Evolutionary conservation across 2,888 invertebrate species (phyloP).

Genomic region (Agapostemon virescens): DNA sequence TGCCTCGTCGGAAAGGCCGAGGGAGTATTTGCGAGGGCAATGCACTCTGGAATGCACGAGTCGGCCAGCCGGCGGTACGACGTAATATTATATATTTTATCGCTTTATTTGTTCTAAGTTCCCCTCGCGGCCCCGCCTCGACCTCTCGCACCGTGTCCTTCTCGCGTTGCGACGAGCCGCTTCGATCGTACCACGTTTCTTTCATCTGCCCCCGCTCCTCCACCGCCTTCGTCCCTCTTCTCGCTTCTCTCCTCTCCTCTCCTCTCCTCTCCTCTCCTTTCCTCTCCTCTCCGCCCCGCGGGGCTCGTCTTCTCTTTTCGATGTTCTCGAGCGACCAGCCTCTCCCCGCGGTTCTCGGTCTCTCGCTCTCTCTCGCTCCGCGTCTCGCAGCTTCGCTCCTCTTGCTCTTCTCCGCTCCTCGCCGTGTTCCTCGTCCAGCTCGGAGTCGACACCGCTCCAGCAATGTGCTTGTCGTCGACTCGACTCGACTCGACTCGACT

Average conservation of each 20-base stretch:
- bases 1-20: conserved; percentile 68
- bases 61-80: conserved; percentile 77
- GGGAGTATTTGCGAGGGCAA: conserved; percentile 76
- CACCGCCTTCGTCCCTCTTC: not conserved
- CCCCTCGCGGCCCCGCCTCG: conserved; percentile 38
- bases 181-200: conserved; percentile 47
- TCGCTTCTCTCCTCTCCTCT: not conserved
- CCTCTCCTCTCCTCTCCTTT: not conserved
- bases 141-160: conserved; percentile 34
- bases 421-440: conserved; percentile 21
- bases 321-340: conserved; percentile 41
- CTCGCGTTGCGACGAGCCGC: conserved; percentile 48
- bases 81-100: conserved; percentile 78
- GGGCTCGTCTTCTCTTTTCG: conserved; percentile 18
- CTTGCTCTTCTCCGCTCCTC: conserved; percentile 28
- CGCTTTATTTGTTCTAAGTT: conserved; percentile 80
- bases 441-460: conserved; percentile 1
- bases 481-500: not conserved
- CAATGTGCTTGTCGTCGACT: not conserved
- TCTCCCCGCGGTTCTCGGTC: conserved; percentile 15
- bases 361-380: not conserved
- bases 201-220: conserved; percentile 32
- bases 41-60: conserved; percentile 77
- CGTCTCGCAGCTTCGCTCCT: conserved; percentile 36
- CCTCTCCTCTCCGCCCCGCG: not conserved